Percentiles rank a stretch among this genome's conserved stretches.
phyloP scores from a whole-genome alignment of 2,113 vertebrate species.

The Manacus vitellinus region DNA sequence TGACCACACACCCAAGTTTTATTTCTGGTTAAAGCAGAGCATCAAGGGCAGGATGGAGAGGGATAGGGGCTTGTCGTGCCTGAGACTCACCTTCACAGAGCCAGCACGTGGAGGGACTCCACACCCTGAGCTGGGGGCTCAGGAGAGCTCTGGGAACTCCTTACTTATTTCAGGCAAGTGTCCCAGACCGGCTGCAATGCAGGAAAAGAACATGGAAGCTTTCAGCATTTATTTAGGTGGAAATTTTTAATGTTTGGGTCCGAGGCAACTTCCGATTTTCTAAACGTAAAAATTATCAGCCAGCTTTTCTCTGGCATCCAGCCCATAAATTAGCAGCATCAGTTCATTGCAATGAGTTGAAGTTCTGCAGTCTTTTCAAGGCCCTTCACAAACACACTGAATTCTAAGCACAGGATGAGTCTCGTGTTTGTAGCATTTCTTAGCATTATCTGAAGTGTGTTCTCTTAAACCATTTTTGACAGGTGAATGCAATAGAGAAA shows the following conservation, averaged over 20 bases:
- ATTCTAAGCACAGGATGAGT: neutral
- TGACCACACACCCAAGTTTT: neutral
- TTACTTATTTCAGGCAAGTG: neutral
- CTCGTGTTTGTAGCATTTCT: neutral
- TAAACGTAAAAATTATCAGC: neutral
- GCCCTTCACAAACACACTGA: neutral
- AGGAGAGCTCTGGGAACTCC: neutral
- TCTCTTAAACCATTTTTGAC: conserved; percentile 41
- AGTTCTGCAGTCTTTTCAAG: neutral
- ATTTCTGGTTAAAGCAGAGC: neutral
- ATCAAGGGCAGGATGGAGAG: neutral
- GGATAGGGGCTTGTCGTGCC: neutral
- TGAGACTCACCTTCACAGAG: neutral
- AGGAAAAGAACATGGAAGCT: neutral
- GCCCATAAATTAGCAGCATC: neutral
- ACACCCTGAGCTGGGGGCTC: neutral
- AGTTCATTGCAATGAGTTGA: neutral
- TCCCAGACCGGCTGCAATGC: neutral
- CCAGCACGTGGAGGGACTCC: fast-evolving
- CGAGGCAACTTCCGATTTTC: neutral
- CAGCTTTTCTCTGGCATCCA: neutral
- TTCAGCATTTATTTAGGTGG: neutral
- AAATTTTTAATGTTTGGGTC: neutral
- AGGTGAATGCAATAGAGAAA: conserved; percentile 26
- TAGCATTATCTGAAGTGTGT: conserved; percentile 1